Evolutionary conservation across 1,140 invertebrate species (phyloP), one percentile per base, ranked within the genome.

Genomic region (Drosophila paulistorum): DNA sequence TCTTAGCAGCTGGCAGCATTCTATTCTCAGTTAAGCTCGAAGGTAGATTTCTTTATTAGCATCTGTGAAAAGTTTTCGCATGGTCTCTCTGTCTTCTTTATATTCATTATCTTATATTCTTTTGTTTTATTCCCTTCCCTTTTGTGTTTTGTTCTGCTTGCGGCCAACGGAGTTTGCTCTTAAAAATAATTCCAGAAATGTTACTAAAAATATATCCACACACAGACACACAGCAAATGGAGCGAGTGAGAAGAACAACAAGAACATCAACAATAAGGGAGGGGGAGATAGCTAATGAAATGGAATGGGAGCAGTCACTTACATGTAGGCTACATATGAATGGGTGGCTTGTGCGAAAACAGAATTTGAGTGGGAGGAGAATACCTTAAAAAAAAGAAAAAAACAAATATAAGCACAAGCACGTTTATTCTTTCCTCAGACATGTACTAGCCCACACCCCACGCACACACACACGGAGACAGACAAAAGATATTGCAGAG

Each of bases 351-450:
- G n/a, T 11, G 23, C 30, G 30, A 30, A 35, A 11, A 48, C 10
- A 1, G 7, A 7, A 51, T 13, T 10, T 35, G 58, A 58, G 70
- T 62, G 33, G 1, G 35, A 66, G 45, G 45, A 30, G 58, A 39
- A 26, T 60, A 60, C 20, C 58, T 60, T 35, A 71, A 64, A 64
- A 67, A 64, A 55, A 71, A 71, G 62, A 61, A 65, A 65, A 76
- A 78, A 87, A 73, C 72, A 85, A 87, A 85, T 74, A 85, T 87
- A 87, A 85, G 83, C 83, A 37, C 73, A 75, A 63, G 79, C 82
- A 68, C 68, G 61, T 64, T 75, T 61, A 82, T 85, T 87, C 75
- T 87, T 86, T 77, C 79, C 83, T 79, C 72, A 79, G 65, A 55
- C 26, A 30, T 30, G 42, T 55, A 68, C 48, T 23, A 41, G 62